Percentiles rank a stretch among this genome's conserved stretches.
Conservation (phyloP, 64 coral and sea anemone species). For the Hydrozoanthus tunicans region DNA sequence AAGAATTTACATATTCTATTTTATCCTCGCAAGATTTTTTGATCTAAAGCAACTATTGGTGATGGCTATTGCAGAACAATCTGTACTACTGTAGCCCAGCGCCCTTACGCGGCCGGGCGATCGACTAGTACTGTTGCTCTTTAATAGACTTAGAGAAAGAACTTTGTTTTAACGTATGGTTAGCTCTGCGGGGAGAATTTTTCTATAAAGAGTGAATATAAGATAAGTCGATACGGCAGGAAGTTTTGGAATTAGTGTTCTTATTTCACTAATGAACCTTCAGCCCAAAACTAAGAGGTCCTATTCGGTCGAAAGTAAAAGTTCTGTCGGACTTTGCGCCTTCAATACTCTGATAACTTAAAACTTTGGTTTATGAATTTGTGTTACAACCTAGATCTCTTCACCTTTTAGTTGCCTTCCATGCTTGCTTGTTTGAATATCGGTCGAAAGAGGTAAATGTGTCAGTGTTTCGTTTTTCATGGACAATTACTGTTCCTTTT, state of each 20-base stretch:
- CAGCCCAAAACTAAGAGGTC: not conserved
- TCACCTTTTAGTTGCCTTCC: not conserved
- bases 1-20: no score
- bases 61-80: no score
- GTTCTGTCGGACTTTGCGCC: not conserved
- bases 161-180: no score
- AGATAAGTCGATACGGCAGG: constrained; percentile 21
- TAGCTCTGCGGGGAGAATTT: no score
- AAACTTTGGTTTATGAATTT: not conserved
- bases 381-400: not conserved
- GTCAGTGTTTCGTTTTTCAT: not conserved
- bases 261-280: not conserved
- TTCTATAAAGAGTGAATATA: no score
- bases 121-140: no score
- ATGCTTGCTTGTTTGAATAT: constrained; percentile 44
- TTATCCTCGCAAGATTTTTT: no score
- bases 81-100: no score
- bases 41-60: no score
- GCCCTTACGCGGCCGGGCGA: no score
- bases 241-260: constrained; percentile 8
- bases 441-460: constrained; percentile 17
- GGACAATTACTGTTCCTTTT: not conserved
- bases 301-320: not conserved
- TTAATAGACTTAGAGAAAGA: no score
- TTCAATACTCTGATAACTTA: not conserved